Evolutionary conservation across 2,888 invertebrate genomes (phyloP).

Genomic region (Drosophila nr. perissopoda): DNA sequence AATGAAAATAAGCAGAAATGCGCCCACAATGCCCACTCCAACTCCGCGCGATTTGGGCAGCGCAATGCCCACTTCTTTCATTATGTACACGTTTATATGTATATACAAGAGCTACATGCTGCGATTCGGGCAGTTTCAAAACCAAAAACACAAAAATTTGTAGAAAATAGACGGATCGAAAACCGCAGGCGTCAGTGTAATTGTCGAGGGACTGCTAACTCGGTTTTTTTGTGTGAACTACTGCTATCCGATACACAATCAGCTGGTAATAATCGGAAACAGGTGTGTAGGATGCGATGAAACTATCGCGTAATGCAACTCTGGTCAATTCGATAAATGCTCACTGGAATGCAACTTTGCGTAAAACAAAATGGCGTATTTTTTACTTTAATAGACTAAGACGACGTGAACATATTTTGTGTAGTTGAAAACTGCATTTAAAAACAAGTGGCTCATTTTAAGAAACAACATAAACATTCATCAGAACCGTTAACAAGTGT

Average conservation of each 20-base stretch:
- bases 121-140: constrained; percentile 24
- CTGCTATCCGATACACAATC: constrained; percentile 17
- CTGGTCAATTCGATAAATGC: constrained; percentile 19
- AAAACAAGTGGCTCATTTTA: constrained; percentile 65
- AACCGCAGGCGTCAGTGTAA: constrained; percentile 35
- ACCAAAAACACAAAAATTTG: constrained; percentile 14
- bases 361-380: constrained; percentile 82
- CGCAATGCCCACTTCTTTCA: constrained; percentile 81
- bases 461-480: constrained; percentile 62
- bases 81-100: constrained; percentile 44
- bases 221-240: background rate
- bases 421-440: constrained; percentile 73
- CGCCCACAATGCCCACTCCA: constrained; percentile 91
- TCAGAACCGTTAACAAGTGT: constrained; percentile 60
- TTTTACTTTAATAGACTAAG: constrained; percentile 68
- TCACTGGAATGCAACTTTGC: constrained; percentile 28
- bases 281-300: constrained; percentile 31
- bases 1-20: constrained; percentile 90
- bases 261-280: constrained; percentile 41
- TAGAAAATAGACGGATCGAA: constrained; percentile 20
- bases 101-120: constrained; percentile 47
- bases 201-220: constrained; percentile 43
- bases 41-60: constrained; percentile 86
- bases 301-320: constrained; percentile 3
- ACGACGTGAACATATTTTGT: constrained; percentile 76